Evolutionary conservation across 2,888 invertebrate species (phyloP).

Genomic region (Omphaloscelis lunosa): DNA sequence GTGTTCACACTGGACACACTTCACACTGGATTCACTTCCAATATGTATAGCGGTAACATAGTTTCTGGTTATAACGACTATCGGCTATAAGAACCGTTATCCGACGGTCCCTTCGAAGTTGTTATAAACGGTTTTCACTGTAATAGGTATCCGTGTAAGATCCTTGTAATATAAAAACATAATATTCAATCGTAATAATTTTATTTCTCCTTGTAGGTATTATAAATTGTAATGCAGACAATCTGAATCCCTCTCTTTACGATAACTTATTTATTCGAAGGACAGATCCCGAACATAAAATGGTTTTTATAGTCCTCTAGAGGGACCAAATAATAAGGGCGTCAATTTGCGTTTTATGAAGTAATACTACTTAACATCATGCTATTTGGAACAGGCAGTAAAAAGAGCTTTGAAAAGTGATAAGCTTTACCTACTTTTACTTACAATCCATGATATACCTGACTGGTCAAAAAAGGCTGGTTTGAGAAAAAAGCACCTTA

Average conservation of each 20-base stretch:
- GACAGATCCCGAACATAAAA: conserved; percentile 47
- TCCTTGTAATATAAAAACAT: neutral
- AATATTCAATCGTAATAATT: neutral
- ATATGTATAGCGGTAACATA: too few species aligned
- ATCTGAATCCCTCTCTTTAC: conserved; percentile 38
- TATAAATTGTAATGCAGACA: conserved; percentile 14
- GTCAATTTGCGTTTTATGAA: conserved; percentile 59
- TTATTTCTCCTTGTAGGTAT: neutral
- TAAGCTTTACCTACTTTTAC: conserved; percentile 16
- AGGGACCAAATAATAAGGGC: conserved; percentile 57
- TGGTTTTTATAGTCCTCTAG: conserved; percentile 48
- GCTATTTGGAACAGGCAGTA: conserved; percentile 38
- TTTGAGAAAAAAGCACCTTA: neutral
- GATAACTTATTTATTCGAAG: conserved; percentile 32
- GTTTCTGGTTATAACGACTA: too few species aligned
- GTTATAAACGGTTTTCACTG: too few species aligned
- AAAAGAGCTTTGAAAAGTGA: conserved; percentile 40
- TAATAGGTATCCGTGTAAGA: too few species aligned
- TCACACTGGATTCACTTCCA: too few species aligned
- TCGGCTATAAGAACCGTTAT: too few species aligned
- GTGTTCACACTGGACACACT: too few species aligned
- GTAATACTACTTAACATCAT: conserved; percentile 51
- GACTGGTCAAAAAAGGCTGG: neutral
- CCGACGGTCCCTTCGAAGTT: too few species aligned
- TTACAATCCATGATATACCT: neutral